phyloP scores from a whole-genome alignment of 2,797 vertebrate genomes.

The Falco biarmicus region DNA sequence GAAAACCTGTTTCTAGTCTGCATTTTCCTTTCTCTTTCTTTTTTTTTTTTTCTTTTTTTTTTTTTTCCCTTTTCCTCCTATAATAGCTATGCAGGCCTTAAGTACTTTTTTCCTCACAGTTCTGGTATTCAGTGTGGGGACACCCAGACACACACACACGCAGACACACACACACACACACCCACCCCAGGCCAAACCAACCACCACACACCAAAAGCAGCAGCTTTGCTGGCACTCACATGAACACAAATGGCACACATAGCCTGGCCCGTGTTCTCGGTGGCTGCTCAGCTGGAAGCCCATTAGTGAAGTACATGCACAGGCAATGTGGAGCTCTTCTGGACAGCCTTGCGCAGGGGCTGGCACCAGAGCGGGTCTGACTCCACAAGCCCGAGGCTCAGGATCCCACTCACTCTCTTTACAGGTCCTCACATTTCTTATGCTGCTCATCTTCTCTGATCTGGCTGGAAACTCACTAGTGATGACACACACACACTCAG shows the following conservation, averaged over 20 bases:
- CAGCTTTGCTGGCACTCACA: not conserved
- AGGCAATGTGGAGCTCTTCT: not conserved
- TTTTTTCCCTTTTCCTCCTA: not conserved
- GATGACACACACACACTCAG: not conserved
- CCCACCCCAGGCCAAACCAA: no score
- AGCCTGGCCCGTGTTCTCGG: not conserved
- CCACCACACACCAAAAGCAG: not conserved
- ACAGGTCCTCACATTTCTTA: not conserved
- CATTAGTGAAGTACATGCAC: no score
- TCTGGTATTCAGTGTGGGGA: not conserved
- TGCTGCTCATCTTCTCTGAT: not conserved
- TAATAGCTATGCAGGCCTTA: not conserved
- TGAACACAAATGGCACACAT: rapidly evolving
- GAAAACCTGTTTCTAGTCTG: not conserved
- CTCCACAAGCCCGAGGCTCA: not conserved
- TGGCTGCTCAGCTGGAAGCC: not conserved
- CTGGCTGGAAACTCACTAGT: not conserved
- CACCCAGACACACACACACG: no score
- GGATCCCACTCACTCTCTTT: not conserved
- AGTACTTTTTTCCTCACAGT: not conserved
- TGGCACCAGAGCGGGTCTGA: not conserved
- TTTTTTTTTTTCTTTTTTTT: no score
- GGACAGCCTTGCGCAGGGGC: not conserved
- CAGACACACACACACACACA: no score
- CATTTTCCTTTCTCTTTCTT: not conserved